Evolutionary conservation across 2,113 vertebrate species (phyloP).

Genomic region (Vimba vimba): DNA sequence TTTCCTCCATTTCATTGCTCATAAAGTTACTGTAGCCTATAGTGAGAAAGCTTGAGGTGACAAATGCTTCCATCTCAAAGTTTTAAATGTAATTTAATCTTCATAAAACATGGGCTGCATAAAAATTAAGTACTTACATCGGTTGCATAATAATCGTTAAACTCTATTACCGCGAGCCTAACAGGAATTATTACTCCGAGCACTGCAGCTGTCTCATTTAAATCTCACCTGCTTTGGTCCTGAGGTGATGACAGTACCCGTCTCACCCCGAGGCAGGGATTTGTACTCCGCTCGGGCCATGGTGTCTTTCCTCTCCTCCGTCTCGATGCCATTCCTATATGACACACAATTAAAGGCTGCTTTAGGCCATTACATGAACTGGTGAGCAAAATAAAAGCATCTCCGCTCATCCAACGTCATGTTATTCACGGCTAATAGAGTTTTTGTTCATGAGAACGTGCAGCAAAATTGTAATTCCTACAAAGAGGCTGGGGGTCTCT

Average conservation of each 20-base stretch:
- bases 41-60: background rate
- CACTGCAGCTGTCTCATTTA: background rate
- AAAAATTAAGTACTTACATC: background rate
- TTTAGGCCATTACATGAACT: conserved; percentile 36
- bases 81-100: conserved; percentile 9
- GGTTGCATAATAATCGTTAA: conserved; percentile 2
- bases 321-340: conserved; percentile 74
- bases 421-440: background rate
- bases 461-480: conserved; percentile 55
- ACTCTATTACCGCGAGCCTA: conserved; percentile 9
- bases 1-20: background rate
- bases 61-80: background rate
- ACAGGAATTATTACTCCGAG: background rate
- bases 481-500: conserved; percentile 42
- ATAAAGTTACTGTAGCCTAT: background rate
- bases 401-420: background rate
- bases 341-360: conserved; percentile 28
- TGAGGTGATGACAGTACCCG: conserved; percentile 60
- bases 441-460: background rate
- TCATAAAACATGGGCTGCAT: background rate
- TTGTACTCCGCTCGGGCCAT: conserved; percentile 82
- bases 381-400: background rate
- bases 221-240: conserved; percentile 78
- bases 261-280: conserved; percentile 73
- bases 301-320: conserved; percentile 78